Base-by-base conservation (phyloP, 1,140 invertebrate genomes). In the Drosophila baimaii region DNA sequence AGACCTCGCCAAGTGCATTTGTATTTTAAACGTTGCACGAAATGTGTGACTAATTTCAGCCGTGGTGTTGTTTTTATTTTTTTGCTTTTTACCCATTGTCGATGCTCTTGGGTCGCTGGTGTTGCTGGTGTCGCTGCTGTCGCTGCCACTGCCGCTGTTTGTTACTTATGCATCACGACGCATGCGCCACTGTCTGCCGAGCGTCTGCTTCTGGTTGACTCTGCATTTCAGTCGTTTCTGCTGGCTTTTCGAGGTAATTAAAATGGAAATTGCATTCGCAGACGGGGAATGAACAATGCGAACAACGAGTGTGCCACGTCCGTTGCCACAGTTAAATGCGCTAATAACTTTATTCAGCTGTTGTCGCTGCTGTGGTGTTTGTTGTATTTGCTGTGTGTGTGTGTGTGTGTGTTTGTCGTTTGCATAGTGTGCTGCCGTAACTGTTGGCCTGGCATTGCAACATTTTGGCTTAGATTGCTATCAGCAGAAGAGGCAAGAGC, bases 251-350 rank as follows among this genome's bases (percentile, higher is more conserved):
- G 74, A 66, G 77, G 81, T 89, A 89, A 89, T 89, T 89, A 89
- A 89, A 89, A 88, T 88, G 84, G 80, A 88, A 88, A 89, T 89
- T 89, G 84, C 84, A 89, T 89, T 89, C 80, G 59, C 81, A 84
- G 57, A 68, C 79, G 69, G 80, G 61, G 59, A 63, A 51, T 76
- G 68, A 79, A 73, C 75, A 65, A 68, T 75, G 49, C 54, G 51
- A 35, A 29, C 31, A 52, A 46, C 23, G 49, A 43, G 76, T 65
- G 61, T 69, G 82, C 76, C 66, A 49, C 71, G 64, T 81, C 71
- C 71, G 76, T 79, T 82, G 80, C 63, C 73, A 76, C 74, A 81
- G 84, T 84, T 89, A 89, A 89, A 78, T 84, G 84, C 85, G 85
- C 84, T 89, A 89, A 89, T 89, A 89, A 89, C 84, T 89, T 90